Conservation (phyloP, 1,140 invertebrate species). For the Telenomus remus region DNA sequence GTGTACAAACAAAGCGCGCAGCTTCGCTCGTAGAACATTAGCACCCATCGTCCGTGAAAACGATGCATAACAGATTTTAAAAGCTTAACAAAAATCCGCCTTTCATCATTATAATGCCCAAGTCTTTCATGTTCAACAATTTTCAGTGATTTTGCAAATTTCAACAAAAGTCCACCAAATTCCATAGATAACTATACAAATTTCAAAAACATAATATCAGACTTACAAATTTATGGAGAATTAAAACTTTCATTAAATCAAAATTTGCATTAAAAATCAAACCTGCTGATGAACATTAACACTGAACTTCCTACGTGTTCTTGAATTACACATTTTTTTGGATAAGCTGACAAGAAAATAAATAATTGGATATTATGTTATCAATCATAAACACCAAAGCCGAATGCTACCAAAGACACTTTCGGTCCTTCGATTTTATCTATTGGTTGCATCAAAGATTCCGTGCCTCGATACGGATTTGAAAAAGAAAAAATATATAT, state of each 20-base stretch:
- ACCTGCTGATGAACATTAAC: no score
- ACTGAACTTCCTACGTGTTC: no score
- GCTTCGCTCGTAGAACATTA: constrained; percentile 51
- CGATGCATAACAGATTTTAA: constrained; percentile 42
- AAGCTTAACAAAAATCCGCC: constrained; percentile 16
- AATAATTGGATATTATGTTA: no score
- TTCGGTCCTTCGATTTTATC: constrained; percentile 22
- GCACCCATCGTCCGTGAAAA: constrained; percentile 47
- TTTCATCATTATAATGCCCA: background rate
- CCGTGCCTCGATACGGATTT: constrained; percentile 39
- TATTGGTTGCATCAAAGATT: constrained; percentile 40
- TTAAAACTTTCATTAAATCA: no score
- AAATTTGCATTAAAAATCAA: no score
- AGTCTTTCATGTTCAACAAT: background rate
- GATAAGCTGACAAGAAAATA: no score
- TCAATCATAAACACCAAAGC: background rate
- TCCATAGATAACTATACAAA: no score
- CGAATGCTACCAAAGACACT: constrained; percentile 19
- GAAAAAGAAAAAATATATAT: constrained; percentile 39
- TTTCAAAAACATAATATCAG: no score
- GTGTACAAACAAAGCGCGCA: constrained; percentile 66
- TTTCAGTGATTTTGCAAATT: no score
- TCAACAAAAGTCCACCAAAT: no score
- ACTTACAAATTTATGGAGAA: no score
- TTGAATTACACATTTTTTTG: no score